These are phyloP conservation scores for Exocentrus adspersus DNA, from an alignment of 2,888 invertebrate genomes.

Conservation along the genomic window DNA sequence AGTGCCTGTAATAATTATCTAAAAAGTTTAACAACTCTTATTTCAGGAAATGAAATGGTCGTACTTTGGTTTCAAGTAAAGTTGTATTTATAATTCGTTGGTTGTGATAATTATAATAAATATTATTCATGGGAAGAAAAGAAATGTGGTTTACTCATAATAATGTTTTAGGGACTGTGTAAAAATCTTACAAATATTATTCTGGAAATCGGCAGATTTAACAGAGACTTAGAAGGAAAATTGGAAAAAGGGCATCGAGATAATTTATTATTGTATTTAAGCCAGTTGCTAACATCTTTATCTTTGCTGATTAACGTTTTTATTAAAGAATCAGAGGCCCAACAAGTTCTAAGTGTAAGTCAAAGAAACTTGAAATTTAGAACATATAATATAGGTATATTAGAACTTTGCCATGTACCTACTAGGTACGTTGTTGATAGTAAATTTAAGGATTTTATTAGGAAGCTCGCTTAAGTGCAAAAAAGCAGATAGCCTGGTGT, in stretches of 20 bases:
- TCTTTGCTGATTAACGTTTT: constrained; percentile 44
- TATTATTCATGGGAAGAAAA: no score
- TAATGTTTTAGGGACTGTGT: constrained; percentile 40
- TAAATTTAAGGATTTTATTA: constrained; percentile 40
- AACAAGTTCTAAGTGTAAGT: constrained; percentile 41
- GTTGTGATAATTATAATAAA: no score
- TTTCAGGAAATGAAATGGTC: constrained; percentile 29
- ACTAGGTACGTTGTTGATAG: not conserved
- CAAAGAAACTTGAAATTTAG: not conserved
- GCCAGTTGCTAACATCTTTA: constrained; percentile 43
- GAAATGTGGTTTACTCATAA: not conserved
- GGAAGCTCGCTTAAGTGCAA: constrained; percentile 51
- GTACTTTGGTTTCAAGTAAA: constrained; percentile 40
- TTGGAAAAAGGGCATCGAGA: constrained; percentile 19
- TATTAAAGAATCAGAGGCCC: constrained; percentile 40
- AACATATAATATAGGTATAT: no score
- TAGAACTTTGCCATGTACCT: not conserved
- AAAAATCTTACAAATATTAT: constrained; percentile 37
- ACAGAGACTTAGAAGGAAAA: constrained; percentile 30
- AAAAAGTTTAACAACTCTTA: constrained; percentile 15
- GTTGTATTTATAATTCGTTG: not conserved
- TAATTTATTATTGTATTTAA: constrained; percentile 34
- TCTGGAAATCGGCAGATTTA: constrained; percentile 27
- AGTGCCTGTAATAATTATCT: constrained; percentile 16
- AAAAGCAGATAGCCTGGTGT: constrained; percentile 48